Conservation (phyloP, 2,797 vertebrate species). For the Sphaeramia orbicularis region DNA sequence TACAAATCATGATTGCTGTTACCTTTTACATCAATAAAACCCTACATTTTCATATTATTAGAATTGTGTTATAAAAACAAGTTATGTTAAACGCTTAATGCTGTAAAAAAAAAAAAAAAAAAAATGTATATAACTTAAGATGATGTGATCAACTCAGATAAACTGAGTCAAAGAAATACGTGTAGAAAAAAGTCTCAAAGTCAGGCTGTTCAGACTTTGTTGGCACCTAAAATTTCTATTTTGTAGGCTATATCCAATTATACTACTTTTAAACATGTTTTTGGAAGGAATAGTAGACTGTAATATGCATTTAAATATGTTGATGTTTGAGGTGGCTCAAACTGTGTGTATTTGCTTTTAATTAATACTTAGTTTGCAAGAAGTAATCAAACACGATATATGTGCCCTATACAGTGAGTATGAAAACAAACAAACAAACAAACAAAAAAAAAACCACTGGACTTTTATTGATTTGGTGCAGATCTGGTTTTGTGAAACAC, state of each 20-base stretch:
- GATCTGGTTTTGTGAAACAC: background rate
- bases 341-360: slow-evolving; percentile 10
- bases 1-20: background rate
- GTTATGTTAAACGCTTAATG: background rate
- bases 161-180: background rate
- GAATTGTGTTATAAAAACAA: slow-evolving; percentile 12
- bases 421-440: no score
- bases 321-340: slow-evolving; percentile 23
- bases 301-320: background rate
- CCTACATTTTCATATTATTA: background rate
- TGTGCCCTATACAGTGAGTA: background rate
- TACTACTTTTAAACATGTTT: background rate
- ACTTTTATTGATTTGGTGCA: background rate
- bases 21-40: slow-evolving; percentile 14
- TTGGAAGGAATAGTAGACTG: background rate
- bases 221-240: background rate
- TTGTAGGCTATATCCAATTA: background rate
- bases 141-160: background rate
- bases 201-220: background rate
- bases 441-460: no score
- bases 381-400: background rate
- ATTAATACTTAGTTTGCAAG: background rate
- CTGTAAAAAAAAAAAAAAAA: no score
- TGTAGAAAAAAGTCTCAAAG: slow-evolving; percentile 3
- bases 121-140: background rate